Conservation (phyloP, 2,888 invertebrate species). For the Drepanosiphum platanoidis region DNA sequence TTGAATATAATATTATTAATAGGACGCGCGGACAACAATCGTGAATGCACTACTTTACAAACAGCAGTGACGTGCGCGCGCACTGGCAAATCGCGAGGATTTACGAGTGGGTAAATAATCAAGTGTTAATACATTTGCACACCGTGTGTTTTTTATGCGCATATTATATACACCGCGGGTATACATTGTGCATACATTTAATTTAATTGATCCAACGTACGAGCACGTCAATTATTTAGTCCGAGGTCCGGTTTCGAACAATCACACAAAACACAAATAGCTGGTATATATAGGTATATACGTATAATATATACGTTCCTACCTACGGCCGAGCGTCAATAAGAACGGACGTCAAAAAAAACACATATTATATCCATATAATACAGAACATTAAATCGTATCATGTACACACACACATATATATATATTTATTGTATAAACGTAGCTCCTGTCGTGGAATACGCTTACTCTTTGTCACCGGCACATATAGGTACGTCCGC, state of each 20-base stretch:
- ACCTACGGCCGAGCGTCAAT: too few species aligned
- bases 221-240: constrained; percentile 32
- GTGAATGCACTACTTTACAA: not conserved
- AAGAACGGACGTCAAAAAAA: constrained; percentile 16
- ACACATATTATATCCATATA: constrained; percentile 10
- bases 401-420: not conserved
- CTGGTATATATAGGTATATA: too few species aligned
- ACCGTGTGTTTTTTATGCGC: not conserved
- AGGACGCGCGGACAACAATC: constrained; percentile 3
- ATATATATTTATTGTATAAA: not conserved
- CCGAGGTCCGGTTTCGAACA: constrained; percentile 35
- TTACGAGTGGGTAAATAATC: not conserved
- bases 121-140: constrained; percentile 32
- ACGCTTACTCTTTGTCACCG: constrained; percentile 10
- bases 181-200: not conserved
- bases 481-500: not conserved
- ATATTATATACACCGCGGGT: too few species aligned
- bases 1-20: not conserved
- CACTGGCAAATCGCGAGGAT: constrained; percentile 10
- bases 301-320: too few species aligned
- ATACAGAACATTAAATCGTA: not conserved
- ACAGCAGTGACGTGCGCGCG: not conserved
- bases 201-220: constrained; percentile 29
- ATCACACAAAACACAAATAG: too few species aligned
- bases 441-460: not conserved